Evolutionary conservation across 2,888 invertebrate genomes (phyloP).

Genomic region (Anticlea derivata): DNA sequence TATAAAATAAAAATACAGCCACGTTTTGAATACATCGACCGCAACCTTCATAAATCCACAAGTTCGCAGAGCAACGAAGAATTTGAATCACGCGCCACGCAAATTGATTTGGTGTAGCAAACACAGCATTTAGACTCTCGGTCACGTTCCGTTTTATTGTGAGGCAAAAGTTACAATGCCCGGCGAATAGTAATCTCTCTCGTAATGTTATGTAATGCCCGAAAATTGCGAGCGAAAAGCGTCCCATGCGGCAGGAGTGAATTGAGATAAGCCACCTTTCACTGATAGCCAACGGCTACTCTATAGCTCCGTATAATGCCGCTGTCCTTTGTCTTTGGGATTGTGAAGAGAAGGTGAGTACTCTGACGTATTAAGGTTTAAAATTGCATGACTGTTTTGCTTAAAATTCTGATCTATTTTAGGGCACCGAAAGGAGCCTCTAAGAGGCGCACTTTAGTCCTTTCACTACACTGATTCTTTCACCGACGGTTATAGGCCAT

Average conservation of each 20-base stretch:
- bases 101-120: constrained; percentile 73
- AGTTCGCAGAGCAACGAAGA: constrained; percentile 41
- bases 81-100: constrained; percentile 64
- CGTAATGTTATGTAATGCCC: constrained; percentile 64
- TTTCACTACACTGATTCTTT: too few species aligned
- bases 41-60: constrained; percentile 35
- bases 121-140: constrained; percentile 65
- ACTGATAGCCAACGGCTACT: constrained; percentile 15
- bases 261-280: constrained; percentile 28
- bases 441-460: too few species aligned
- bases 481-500: too few species aligned
- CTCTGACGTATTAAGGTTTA: too few species aligned
- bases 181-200: constrained; percentile 56
- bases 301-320: background rate
- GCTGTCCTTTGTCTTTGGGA: background rate
- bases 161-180: constrained; percentile 72
- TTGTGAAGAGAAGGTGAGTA: background rate
- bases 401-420: too few species aligned
- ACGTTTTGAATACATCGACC: constrained; percentile 33
- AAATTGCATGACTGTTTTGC: too few species aligned
- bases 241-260: constrained; percentile 28
- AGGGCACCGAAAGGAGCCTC: too few species aligned
- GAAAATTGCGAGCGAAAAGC: constrained; percentile 50
- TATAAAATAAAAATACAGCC: constrained; percentile 9
- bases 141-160: constrained; percentile 76